phyloP scores from a whole-genome alignment of 2,113 vertebrate species.

The Callopanchax toddi region DNA sequence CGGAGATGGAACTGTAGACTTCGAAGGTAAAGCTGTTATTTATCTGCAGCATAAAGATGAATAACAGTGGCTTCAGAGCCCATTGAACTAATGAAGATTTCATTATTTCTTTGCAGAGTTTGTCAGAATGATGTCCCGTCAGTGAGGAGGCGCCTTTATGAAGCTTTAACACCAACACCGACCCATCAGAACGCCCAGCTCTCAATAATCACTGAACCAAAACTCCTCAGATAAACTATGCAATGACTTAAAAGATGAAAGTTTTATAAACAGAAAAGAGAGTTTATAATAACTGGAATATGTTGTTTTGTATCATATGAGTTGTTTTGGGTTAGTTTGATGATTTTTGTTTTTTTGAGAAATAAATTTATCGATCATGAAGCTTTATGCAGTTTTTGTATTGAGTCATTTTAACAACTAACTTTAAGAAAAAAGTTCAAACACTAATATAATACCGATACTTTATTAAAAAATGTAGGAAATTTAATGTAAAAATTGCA shows the following conservation, averaged over 20 bases:
- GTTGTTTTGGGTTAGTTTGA: slow-evolving; percentile 14
- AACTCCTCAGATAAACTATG: slow-evolving; percentile 37
- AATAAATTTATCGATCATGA: slow-evolving; percentile 12
- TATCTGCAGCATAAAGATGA: background rate
- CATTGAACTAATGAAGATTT: background rate
- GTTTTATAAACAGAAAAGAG: slow-evolving; percentile 4
- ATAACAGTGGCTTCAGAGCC: background rate
- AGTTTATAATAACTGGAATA: background rate
- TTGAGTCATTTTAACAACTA: background rate
- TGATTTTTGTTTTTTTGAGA: slow-evolving; percentile 1
- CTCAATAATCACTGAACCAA: slow-evolving; percentile 13
- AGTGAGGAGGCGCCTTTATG: slow-evolving; percentile 51
- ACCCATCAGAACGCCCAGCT: slow-evolving; percentile 1
- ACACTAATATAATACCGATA: too few relatives aligned
- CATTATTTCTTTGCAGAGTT: slow-evolving; percentile 65
- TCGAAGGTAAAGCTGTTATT: slow-evolving; percentile 81
- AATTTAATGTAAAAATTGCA: too few relatives aligned
- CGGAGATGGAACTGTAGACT: slow-evolving; percentile 87
- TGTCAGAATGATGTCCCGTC: slow-evolving; percentile 77
- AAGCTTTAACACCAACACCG: background rate
- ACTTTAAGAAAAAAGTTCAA: too few relatives aligned
- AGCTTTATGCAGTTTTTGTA: slow-evolving; percentile 23
- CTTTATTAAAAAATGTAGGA: too few relatives aligned
- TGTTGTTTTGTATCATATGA: slow-evolving; percentile 37
- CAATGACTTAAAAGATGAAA: slow-evolving; percentile 23